Base-by-base conservation (phyloP, 2,888 invertebrate genomes). In the Limnephilus auricula region DNA sequence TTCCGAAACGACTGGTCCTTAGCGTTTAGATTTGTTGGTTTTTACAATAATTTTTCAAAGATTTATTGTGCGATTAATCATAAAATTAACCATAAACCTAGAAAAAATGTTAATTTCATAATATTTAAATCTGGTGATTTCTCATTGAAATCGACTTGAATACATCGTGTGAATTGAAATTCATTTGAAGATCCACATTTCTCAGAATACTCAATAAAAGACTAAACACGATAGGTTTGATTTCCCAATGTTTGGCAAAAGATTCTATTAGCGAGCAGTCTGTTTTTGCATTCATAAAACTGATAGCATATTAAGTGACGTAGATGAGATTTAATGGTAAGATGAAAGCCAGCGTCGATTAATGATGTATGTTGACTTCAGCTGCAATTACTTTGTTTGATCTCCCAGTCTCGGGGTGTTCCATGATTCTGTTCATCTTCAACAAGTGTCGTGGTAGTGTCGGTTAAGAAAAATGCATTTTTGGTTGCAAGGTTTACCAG, bases 401-500 rank as follows among this genome's bases (percentile, higher is more conserved):
- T 65, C 25, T 65, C 65, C 65, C 9, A 1, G 65, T n/a, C 65
- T 65, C 25, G 9, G 6, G 25, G 65, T 5, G 65, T 25, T n/a
- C 25, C 25, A 65, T n/a, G 9, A 25, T 65, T 65, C 65, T 9
- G 25, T n/a, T 65, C 25, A 25, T 25, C 25, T 65, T 65, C 65
- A 18, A 65, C 18, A 65, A 65, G 65, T 65, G 25, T 50, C n/a
- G 65, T 25, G 25, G 25, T 18, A 25, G 25, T 25, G 25, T n/a
- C 6, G 31, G 4, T 13, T 45, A 45, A 80, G 15, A 80, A 80
- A 80, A 80, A 80, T 80, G 80, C 80, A 80, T 15, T 80, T 80
- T 80, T 80, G 80, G 80, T 80, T 80, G 80, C 80, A 80, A 32
- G 18, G 80, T 80, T 13, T 80, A 80, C 32, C 31, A 31, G 32